These are phyloP conservation scores for Heliconius ismenius DNA, from an alignment of 2,888 invertebrate genomes.

Conservation along the genomic window DNA sequence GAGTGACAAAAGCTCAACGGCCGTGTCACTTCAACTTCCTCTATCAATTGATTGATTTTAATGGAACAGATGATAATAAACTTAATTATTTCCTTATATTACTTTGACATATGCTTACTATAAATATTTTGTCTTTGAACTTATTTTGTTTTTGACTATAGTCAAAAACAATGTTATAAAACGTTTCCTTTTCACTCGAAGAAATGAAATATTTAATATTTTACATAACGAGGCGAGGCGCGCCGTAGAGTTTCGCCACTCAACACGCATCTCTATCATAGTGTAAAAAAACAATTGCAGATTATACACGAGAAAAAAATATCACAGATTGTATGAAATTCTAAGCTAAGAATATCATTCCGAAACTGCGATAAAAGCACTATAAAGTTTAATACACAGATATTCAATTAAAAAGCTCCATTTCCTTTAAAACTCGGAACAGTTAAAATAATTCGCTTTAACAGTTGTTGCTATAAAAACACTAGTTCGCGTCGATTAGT, in stretches of 20 bases:
- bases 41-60: neutral
- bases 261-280: no score
- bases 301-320: neutral
- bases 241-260: no score
- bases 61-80: neutral
- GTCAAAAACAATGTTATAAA: no score
- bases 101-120: neutral
- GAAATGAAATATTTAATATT: no score
- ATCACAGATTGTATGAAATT: neutral
- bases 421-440: slow-evolving; percentile 12
- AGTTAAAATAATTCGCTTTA: neutral
- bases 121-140: neutral
- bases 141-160: neutral
- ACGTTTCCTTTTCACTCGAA: no score
- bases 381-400: slow-evolving; percentile 7
- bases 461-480: slow-evolving; percentile 8
- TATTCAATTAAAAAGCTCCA: slow-evolving; percentile 16
- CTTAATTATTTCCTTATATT: neutral
- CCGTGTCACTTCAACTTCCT: slow-evolving; percentile 38
- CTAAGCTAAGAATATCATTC: neutral
- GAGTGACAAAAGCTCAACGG: slow-evolving; percentile 34
- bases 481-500: neutral
- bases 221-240: no score
- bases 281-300: neutral
- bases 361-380: neutral